A percentile compares a stretch with the other conserved stretches of the same genome.
Evolutionary conservation across 2,113 vertebrate genomes (phyloP).

Genomic region (Chaetodon trifascialis): DNA sequence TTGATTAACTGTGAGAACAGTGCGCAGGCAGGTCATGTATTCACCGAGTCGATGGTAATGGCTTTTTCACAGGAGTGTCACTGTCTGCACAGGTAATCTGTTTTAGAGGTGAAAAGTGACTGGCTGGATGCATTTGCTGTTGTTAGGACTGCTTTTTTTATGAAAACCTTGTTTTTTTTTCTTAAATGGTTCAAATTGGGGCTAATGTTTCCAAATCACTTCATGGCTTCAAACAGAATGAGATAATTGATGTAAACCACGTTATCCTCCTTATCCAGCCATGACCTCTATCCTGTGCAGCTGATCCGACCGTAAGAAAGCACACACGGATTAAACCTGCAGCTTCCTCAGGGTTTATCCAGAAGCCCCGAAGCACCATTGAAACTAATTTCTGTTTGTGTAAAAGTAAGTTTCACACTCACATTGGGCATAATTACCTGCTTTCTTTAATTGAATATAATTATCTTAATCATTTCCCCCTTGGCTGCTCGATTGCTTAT

Average conservation of each 20-base stretch:
- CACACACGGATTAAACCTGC: background rate
- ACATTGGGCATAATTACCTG: conserved; percentile 62
- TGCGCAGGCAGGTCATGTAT: conserved; percentile 67
- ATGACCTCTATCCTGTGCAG: conserved; percentile 23
- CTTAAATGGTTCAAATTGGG: background rate
- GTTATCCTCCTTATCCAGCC: conserved; percentile 27
- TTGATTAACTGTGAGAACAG: conserved; percentile 75
- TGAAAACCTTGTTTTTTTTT: conserved; percentile 3
- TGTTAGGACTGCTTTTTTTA: conserved; percentile 10
- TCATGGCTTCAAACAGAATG: background rate
- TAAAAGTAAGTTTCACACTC: conserved; percentile 48
- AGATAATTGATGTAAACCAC: background rate
- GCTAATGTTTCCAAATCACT: conserved; percentile 8
- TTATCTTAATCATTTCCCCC: conserved; percentile 35
- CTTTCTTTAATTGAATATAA: conserved; percentile 57
- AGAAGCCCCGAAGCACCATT: conserved; percentile 5
- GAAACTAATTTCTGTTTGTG: conserved; percentile 42
- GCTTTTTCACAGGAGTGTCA: conserved; percentile 61
- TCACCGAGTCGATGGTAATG: conserved; percentile 66
- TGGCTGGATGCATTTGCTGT: conserved; percentile 27
- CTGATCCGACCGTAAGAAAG: background rate
- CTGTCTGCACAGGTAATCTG: conserved; percentile 57
- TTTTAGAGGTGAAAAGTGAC: conserved; percentile 38
- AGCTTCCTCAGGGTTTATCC: conserved; percentile 43
- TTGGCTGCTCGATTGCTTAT: conserved; percentile 42